Evolutionary conservation across 2,797 vertebrate genomes (phyloP), one percentile per base, ranked within the genome.

Genomic region (Sylvia borin): DNA sequence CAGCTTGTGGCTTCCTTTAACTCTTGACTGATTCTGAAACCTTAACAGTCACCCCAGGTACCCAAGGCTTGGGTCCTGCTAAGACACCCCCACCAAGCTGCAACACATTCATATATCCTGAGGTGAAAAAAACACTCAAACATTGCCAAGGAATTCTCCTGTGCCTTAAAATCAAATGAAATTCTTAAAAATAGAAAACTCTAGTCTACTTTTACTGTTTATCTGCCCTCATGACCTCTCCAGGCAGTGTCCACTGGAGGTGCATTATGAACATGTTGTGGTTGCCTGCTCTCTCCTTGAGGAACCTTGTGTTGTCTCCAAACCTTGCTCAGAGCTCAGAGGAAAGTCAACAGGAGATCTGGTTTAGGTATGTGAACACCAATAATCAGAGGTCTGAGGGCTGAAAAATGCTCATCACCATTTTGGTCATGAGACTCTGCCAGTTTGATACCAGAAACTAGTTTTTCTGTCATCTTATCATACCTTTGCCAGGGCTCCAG

Each of bases 21-120:
- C 27, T 36, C 7, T 51, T 22, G 16, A 50, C 3, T 36, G 31
- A 51, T 19, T 32, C 61, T 43, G 62, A 32, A 43, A 32, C 18
- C 12, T 58, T 3, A 5, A 4, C 4, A 42, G 36, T 18, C 11
- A 27, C 53, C 57, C 21, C 32, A 32, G 3, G 18, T 5, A 12
- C 36, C 26, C 53, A 6, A 51, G 53, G 24, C 24, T 13, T 24
- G 50, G n/a, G 17, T 58, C 12, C 53, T 75, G 71, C 53, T 58
- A 3, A 25, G 26, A 13, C 31, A 34, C 2, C 21, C 7, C 18
- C 32, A 32, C 12, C 13, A 11, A 42, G 16, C 42, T 73, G 25
- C 31, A 25, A 0, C 10, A 9, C 0, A 0, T 36, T 21, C 11
- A 5, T 1, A 2, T 12, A 17, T 36, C 4, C 53, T 51, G 71